Conservation (phyloP, 2,797 vertebrate species). For the Eulemur rubriventer region DNA sequence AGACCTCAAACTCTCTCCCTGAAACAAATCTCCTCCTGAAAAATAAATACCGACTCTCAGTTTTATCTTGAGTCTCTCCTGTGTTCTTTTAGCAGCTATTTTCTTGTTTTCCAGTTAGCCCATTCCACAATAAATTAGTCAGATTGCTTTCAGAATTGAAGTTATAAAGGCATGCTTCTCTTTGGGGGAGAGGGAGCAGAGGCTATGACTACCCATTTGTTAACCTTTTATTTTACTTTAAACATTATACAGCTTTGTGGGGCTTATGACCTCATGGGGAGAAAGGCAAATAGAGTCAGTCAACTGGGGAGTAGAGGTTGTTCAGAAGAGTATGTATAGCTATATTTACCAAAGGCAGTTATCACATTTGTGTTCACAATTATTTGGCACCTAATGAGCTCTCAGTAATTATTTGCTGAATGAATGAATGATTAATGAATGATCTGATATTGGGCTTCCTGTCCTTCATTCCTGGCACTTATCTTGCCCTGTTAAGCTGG, state of each 20-base stretch:
- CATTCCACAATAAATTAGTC: not conserved
- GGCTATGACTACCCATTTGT: not conserved
- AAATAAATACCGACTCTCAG: not conserved
- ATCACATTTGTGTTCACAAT: not conserved
- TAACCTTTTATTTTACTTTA: constrained; percentile 10
- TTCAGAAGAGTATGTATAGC: not conserved
- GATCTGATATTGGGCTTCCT: not conserved
- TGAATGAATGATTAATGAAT: not conserved
- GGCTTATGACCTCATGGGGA: not conserved
- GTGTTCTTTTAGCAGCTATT: not conserved
- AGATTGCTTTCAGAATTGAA: constrained; percentile 20
- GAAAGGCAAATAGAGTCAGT: not conserved
- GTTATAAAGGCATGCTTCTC: not conserved
- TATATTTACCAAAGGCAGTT: not conserved
- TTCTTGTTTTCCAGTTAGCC: not conserved
- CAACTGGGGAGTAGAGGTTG: not conserved
- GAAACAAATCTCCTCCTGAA: not conserved
- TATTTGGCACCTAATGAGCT: not conserved
- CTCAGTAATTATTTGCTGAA: not conserved
- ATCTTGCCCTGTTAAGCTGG: not conserved
- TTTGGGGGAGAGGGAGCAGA: not conserved
- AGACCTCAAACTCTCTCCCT: not conserved
- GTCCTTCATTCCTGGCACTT: not conserved
- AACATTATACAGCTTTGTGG: not conserved
- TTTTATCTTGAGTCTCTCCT: not conserved